A percentile compares a stretch with the other conserved stretches of the same genome.
Conservation (phyloP, 2,888 invertebrate species). For the Arge pagana region DNA sequence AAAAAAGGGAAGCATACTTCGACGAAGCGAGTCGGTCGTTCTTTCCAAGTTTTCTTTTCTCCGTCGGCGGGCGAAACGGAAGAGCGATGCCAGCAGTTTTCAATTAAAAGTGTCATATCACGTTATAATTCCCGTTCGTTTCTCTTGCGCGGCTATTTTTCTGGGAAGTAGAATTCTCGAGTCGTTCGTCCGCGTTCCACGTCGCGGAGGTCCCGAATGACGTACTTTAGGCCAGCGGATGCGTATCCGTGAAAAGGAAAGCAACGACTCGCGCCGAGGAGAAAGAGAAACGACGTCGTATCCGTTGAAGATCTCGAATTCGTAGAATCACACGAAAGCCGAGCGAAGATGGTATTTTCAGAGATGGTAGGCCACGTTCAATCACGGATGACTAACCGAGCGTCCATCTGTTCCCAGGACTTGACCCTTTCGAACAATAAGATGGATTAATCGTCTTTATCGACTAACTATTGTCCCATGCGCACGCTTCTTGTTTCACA, state of each 20-base stretch:
- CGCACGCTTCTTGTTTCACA: conserved; percentile 3
- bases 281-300: conserved; percentile 15
- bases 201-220: too few species aligned
- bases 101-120: too few species aligned
- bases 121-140: too few species aligned
- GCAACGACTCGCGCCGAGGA: conserved; percentile 1
- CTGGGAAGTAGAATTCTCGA: too few species aligned
- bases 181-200: too few species aligned
- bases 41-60: too few species aligned
- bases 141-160: too few species aligned
- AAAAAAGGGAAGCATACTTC: too few species aligned
- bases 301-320: conserved; percentile 18
- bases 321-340: conserved; percentile 1
- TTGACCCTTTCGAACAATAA: conserved; percentile 17
- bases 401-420: conserved; percentile 9
- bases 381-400: conserved; percentile 13
- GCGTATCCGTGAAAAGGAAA: conserved; percentile 4
- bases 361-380: background rate
- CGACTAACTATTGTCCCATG: conserved; percentile 10
- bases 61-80: too few species aligned
- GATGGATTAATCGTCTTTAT: conserved; percentile 10
- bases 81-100: too few species aligned
- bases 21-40: too few species aligned
- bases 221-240: background rate
- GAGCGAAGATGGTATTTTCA: conserved; percentile 5